These are phyloP conservation scores for Trissolcus japonicus DNA, from an alignment of 2,888 invertebrate species.

Conservation along the genomic window DNA sequence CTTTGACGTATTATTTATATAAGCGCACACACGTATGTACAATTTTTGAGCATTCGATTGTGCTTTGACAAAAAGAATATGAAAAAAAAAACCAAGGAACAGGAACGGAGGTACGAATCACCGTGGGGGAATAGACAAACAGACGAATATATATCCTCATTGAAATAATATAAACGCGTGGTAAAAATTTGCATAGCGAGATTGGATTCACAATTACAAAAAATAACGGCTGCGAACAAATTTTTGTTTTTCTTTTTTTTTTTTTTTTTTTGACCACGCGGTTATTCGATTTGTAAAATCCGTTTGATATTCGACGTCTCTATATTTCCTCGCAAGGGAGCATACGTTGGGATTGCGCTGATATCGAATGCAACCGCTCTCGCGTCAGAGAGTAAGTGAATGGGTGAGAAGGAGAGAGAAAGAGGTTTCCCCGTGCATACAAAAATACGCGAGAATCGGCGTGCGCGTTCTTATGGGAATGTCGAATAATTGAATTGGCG, in stretches of 20 bases:
- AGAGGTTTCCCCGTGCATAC: conserved; percentile 35
- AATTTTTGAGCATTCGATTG: background rate
- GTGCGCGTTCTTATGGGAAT: conserved; percentile 48
- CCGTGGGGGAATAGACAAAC: no score
- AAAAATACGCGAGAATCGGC: conserved; percentile 47
- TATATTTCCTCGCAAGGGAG: conserved; percentile 47
- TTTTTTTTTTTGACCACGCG: conserved; percentile 19
- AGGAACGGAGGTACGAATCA: no score
- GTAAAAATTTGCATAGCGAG: conserved; percentile 39
- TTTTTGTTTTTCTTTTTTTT: conserved; percentile 10
- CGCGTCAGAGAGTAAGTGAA: conserved; percentile 1
- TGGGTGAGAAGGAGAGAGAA: background rate
- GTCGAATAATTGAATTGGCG: conserved; percentile 45
- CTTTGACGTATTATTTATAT: conserved; percentile 49
- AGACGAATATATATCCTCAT: background rate
- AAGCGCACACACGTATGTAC: conserved; percentile 5
- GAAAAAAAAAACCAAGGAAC: no score
- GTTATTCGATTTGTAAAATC: conserved; percentile 54
- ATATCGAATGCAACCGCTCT: conserved; percentile 49
- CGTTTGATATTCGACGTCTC: conserved; percentile 54
- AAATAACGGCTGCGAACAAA: conserved; percentile 27
- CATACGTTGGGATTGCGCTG: conserved; percentile 40
- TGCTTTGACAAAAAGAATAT: background rate
- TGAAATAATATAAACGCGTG: conserved; percentile 1
- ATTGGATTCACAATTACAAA: conserved; percentile 53